Evolutionary conservation across 2,797 vertebrate genomes (phyloP).

Genomic region (Leptatherina wallacei): DNA sequence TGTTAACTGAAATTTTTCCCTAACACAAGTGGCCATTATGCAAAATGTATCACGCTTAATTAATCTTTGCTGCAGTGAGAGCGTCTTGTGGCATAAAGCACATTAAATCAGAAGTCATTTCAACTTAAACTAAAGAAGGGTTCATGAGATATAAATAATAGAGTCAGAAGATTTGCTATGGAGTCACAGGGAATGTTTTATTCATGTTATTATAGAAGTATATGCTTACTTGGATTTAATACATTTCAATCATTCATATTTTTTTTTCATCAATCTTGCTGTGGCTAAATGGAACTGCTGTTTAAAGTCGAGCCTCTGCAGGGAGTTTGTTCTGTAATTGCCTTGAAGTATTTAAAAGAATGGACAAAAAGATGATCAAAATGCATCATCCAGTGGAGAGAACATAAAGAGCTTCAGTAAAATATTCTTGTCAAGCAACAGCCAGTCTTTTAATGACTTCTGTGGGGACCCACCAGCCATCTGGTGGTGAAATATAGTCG

Average conservation of each 20-base stretch:
- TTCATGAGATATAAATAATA: conserved; percentile 29
- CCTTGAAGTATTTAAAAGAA: conserved; percentile 11
- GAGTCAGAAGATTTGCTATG: conserved; percentile 13
- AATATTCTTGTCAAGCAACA: not conserved
- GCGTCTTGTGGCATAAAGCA: conserved; percentile 37
- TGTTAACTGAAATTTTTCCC: conserved; percentile 59
- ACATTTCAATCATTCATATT: conserved; percentile 4
- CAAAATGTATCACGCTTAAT: conserved; percentile 62
- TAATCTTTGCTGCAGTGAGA: conserved; percentile 47
- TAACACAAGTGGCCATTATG: conserved; percentile 59
- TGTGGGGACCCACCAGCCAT: conserved; percentile 43
- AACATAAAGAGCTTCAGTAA: conserved; percentile 14
- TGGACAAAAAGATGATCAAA: not conserved
- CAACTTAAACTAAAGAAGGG: conserved; percentile 34
- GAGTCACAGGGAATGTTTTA: conserved; percentile 31
- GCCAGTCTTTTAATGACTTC: conserved; percentile 10
- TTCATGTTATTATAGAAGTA: conserved; percentile 36
- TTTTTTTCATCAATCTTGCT: not conserved
- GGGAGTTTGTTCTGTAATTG: not conserved
- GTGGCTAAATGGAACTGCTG: not conserved
- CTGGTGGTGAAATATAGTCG: conserved; percentile 55
- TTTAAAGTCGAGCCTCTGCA: not conserved
- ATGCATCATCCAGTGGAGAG: conserved; percentile 3
- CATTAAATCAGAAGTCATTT: conserved; percentile 55
- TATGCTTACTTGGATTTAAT: conserved; percentile 28